Base-by-base conservation (phyloP, 2,888 invertebrate genomes). In the Lycocerus yunnanus region DNA sequence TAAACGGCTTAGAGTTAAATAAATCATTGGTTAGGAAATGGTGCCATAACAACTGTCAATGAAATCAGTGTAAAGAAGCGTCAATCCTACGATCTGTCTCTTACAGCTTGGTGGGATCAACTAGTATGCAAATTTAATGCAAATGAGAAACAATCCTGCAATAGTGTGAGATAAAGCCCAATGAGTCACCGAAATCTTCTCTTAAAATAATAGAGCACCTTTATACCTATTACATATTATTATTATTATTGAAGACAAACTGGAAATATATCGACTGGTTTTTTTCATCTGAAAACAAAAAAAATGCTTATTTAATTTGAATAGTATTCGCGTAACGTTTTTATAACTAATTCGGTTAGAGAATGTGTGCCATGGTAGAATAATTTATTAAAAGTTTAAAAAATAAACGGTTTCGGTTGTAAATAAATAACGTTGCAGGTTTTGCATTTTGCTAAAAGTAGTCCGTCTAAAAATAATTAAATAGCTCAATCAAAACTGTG, bases 401-500 rank as follows among this genome's bases (percentile, higher is more conserved):
- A 27, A 43, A 43, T 43, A n/a, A 43, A 43, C n/a, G n/a, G n/a
- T n/a, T n/a, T n/a, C 0, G 43, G 43, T 1, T 43, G n/a, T 43
- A n/a, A 6, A 43, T 43, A 43, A 43, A 43, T 43, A 43, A 43
- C 0, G 43, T 43, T n/a, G 43, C 43, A 43, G 5, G 43, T 43
- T 43, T 43, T 43, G 43, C 43, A 43, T 43, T 43, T 43, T 43
- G n/a, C n/a, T n/a, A n/a, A 43, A 43, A 43, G 43, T 43, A n/a
- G 43, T 43, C 5, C 43, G n/a, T 24, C 15, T 58, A 21, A 67
- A 65, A 74, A 70, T 73, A 76, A 73, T 76, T 74, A 76, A 76
- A 76, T 71, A 67, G 60, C 80, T 80, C 81, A 81, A 81, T 81
- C 81, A 81, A 81, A 81, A 79, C 77, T 80, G 80, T 73, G 81